These are phyloP conservation scores for Pygoscelis antarcticus DNA, from an alignment of 2,113 vertebrate genomes.

Conservation along the genomic window DNA sequence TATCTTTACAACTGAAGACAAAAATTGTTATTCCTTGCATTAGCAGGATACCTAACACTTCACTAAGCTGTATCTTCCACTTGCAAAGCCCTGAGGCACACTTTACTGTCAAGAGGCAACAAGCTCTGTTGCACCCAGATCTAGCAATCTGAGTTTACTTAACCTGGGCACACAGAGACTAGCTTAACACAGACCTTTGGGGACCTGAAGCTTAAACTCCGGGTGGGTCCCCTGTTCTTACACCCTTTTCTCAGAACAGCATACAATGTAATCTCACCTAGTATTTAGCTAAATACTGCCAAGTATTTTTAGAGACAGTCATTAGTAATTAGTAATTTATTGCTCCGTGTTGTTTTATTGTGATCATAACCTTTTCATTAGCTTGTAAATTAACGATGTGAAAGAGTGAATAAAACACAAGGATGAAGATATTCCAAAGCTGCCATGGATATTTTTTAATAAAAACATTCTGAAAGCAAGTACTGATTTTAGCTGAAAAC, in stretches of 20 bases:
- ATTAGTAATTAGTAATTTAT: not conserved
- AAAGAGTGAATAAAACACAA: not conserved
- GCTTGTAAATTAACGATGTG: not conserved
- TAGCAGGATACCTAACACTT: not conserved
- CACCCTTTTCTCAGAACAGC: not conserved
- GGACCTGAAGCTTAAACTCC: not conserved
- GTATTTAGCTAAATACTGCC: not conserved
- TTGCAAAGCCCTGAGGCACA: not conserved
- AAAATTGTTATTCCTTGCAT: not conserved
- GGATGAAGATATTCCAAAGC: not conserved
- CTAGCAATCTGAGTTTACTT: not conserved
- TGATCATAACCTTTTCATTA: slow-evolving; percentile 34
- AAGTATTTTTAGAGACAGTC: not conserved
- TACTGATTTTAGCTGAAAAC: not conserved
- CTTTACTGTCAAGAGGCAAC: not conserved
- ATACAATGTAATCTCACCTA: not conserved
- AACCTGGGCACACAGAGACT: not conserved
- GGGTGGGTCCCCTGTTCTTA: too few relatives aligned
- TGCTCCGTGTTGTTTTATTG: not conserved
- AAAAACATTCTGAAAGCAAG: not conserved
- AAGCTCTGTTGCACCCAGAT: not conserved
- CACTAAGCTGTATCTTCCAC: not conserved
- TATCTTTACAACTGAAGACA: not conserved
- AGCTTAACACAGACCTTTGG: not conserved
- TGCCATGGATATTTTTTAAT: not conserved